phyloP scores from a whole-genome alignment of 2,888 invertebrate species.

The Drosophila lutescens region DNA sequence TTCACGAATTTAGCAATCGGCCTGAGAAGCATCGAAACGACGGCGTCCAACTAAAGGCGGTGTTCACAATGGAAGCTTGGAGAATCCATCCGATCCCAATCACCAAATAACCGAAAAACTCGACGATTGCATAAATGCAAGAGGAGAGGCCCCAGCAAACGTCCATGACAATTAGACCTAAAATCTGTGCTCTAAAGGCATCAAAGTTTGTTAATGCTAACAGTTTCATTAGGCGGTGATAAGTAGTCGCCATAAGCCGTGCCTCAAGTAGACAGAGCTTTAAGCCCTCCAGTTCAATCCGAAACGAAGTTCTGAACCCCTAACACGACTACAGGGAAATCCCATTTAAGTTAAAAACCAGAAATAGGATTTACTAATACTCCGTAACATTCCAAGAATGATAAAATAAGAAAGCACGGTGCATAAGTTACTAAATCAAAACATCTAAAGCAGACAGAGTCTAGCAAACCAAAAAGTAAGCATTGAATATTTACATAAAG shows the following conservation, averaged over 20 bases:
- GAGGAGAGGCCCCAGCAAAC: conserved; percentile 2
- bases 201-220: conserved; percentile 12
- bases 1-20: conserved; percentile 21
- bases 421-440: conserved; percentile 66
- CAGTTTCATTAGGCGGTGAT: conserved; percentile 8
- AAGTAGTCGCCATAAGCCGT: conserved; percentile 14
- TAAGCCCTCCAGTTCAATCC: conserved; percentile 8
- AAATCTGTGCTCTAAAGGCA: conserved; percentile 11
- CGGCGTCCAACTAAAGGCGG: conserved; percentile 57
- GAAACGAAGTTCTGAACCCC: conserved; percentile 5
- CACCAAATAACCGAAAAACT: conserved; percentile 9
- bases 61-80: conserved; percentile 52
- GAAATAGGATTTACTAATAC: background rate
- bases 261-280: conserved; percentile 23
- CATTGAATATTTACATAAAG: conserved; percentile 30
- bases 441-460: conserved; percentile 46
- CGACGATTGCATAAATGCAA: conserved; percentile 1
- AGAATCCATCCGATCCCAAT: conserved; percentile 22
- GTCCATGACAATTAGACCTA: conserved; percentile 3
- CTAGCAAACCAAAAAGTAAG: conserved; percentile 49
- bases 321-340: conserved; percentile 59
- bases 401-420: conserved; percentile 57
- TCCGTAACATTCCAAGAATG: background rate
- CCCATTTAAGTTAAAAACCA: conserved; percentile 40
- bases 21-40: conserved; percentile 51